Evolutionary conservation across 2,888 invertebrate species (phyloP).

Genomic region (Torymus auratus): DNA sequence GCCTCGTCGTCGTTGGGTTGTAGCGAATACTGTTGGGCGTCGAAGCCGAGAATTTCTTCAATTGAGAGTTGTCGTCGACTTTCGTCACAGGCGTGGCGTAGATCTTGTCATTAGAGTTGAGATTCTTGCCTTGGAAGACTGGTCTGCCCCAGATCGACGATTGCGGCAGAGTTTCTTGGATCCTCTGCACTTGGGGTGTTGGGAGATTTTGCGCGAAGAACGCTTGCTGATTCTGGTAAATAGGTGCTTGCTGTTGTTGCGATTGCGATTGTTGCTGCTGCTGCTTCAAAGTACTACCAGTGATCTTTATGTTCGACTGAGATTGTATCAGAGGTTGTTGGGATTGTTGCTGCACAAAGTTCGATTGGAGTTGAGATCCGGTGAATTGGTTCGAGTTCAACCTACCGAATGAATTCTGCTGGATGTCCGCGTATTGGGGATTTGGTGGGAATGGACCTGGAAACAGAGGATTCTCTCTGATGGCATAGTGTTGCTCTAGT

Average conservation of each 20-base stretch:
- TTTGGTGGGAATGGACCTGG: conserved; percentile 74
- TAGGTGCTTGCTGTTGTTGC: conserved; percentile 68
- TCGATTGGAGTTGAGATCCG: conserved; percentile 64
- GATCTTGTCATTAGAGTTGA: conserved; percentile 67
- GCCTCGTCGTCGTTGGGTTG: conserved; percentile 72
- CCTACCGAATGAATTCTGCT: conserved; percentile 53
- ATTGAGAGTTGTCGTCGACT: conserved; percentile 61
- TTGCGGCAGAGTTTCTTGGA: conserved; percentile 71
- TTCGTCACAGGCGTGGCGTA: conserved; percentile 72
- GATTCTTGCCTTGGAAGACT: conserved; percentile 60
- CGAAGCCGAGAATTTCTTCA: conserved; percentile 70
- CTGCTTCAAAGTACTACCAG: conserved; percentile 52
- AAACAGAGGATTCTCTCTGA: conserved; percentile 74
- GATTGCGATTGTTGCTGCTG: conserved; percentile 69
- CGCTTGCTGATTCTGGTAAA: conserved; percentile 68
- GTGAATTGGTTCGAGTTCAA: conserved; percentile 58
- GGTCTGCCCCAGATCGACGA: conserved; percentile 72
- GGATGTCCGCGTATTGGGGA: conserved; percentile 61
- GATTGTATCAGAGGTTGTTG: conserved; percentile 53
- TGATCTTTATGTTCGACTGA: conserved; percentile 63
- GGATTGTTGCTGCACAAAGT: conserved; percentile 60
- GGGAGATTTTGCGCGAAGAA: conserved; percentile 69
- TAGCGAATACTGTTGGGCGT: conserved; percentile 67
- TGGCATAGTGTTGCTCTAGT: conserved; percentile 84
- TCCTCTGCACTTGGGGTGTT: conserved; percentile 70